Evolutionary conservation across 1,140 invertebrate species (phyloP).

Genomic region (Polypedilum pembai): DNA sequence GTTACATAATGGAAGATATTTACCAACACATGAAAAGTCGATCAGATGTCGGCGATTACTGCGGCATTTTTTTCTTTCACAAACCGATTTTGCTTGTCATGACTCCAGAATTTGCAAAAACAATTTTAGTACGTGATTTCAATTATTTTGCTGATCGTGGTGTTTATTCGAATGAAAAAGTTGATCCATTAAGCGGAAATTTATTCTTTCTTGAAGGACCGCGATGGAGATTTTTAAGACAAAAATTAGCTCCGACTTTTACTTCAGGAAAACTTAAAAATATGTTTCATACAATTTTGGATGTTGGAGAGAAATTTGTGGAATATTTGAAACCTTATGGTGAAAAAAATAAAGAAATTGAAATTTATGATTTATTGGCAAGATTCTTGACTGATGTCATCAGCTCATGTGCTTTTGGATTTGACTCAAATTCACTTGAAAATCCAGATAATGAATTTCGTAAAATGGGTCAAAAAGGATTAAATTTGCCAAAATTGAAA

Average conservation of each 20-base stretch:
- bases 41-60: slow-evolving; percentile 7
- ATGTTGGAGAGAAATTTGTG: slow-evolving; percentile 35
- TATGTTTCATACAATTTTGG: slow-evolving; percentile 44
- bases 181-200: slow-evolving; percentile 45
- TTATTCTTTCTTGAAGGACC: slow-evolving; percentile 45
- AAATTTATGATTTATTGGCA: slow-evolving; percentile 50
- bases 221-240: slow-evolving; percentile 50
- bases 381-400: slow-evolving; percentile 55
- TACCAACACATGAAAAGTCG: too few species aligned
- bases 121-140: slow-evolving; percentile 53
- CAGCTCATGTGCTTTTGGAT: slow-evolving; percentile 47
- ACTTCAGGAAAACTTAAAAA: slow-evolving; percentile 52
- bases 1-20: too few species aligned
- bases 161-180: slow-evolving; percentile 43
- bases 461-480: slow-evolving; percentile 35
- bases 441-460: slow-evolving; percentile 46
- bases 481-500: slow-evolving; percentile 29
- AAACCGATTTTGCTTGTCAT: slow-evolving; percentile 14
- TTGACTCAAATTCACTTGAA: slow-evolving; percentile 45
- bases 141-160: slow-evolving; percentile 47
- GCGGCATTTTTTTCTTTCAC: slow-evolving; percentile 25
- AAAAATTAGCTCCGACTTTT: slow-evolving; percentile 50
- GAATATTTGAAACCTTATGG: not conserved
- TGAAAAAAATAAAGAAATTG: slow-evolving; percentile 35
- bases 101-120: slow-evolving; percentile 53